These are phyloP conservation scores for Maniola jurtina DNA, from an alignment of 1,140 invertebrate genomes.

Conservation along the genomic window DNA sequence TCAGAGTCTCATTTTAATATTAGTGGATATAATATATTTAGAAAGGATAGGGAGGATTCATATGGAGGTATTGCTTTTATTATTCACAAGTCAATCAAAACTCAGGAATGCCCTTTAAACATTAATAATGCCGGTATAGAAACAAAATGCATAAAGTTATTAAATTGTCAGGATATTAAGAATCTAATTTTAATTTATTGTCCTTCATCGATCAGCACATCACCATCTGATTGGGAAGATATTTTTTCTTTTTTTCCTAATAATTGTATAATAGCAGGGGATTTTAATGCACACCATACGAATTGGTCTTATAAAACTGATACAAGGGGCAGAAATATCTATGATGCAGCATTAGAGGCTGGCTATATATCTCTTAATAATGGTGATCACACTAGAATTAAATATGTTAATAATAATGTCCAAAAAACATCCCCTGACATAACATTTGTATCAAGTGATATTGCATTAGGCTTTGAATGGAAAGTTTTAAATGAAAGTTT, in stretches of 20 bases:
- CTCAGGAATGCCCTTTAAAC: not conserved
- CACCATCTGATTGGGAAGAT: conserved; percentile 20
- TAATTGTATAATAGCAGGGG: conserved; percentile 20
- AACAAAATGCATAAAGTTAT: conserved; percentile 8
- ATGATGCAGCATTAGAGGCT: conserved; percentile 11
- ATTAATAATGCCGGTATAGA: conserved; percentile 20
- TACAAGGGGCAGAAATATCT: conserved; percentile 16
- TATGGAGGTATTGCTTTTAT: conserved; percentile 27
- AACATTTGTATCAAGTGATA: conserved; percentile 27
- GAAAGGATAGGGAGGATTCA: conserved; percentile 22
- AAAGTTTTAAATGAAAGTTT: conserved; percentile 29
- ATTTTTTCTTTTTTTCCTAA: conserved; percentile 17
- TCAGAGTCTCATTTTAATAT: conserved; percentile 8
- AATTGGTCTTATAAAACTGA: conserved; percentile 23
- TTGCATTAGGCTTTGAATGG: conserved; percentile 31
- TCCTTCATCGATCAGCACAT: conserved; percentile 14
- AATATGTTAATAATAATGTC: conserved; percentile 20
- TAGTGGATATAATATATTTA: conserved; percentile 24
- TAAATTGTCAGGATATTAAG: conserved; percentile 23
- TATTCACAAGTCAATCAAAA: conserved; percentile 27
- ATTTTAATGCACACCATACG: conserved; percentile 29
- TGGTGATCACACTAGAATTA: conserved; percentile 21
- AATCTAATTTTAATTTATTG: conserved; percentile 26
- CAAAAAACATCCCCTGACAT: conserved; percentile 34
- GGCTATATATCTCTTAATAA: conserved; percentile 23